Percentiles rank a stretch among this genome's conserved stretches.
Evolutionary conservation across 2,888 invertebrate species (phyloP).

Genomic region (Theodoxus fluviatilis): DNA sequence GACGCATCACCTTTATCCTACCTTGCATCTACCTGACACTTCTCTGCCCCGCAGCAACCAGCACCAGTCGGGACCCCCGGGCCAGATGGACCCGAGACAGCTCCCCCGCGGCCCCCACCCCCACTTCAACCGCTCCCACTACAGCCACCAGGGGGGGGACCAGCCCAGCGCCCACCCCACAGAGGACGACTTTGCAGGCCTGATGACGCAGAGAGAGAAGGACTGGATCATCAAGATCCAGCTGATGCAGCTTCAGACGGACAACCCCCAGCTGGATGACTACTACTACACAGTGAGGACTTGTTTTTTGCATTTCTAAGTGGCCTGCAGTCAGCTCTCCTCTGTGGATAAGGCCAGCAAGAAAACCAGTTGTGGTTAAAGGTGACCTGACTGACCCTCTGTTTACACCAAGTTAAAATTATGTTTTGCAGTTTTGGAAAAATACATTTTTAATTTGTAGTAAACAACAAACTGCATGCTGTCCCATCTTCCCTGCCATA

Average conservation of each 20-base stretch:
- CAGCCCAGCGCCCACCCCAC: slow-evolving; percentile 29
- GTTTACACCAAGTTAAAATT: not conserved
- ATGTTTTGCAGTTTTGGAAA: too few species aligned
- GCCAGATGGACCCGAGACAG: slow-evolving; percentile 31
- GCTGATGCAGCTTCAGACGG: slow-evolving; percentile 88
- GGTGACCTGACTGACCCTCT: not conserved
- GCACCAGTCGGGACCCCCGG: slow-evolving; percentile 23
- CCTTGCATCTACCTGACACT: too few species aligned
- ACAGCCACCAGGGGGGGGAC: slow-evolving; percentile 24
- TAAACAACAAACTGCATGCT: too few species aligned
- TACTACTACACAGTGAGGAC: slow-evolving; percentile 88
- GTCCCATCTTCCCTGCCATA: too few species aligned
- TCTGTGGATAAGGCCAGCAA: too few species aligned
- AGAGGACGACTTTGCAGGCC: slow-evolving; percentile 75
- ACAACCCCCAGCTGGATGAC: slow-evolving; percentile 95
- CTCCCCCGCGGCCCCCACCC: too few species aligned
- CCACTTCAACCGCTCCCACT: too few species aligned
- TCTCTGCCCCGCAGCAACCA: slow-evolving; percentile 24
- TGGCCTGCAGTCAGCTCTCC: too few species aligned
- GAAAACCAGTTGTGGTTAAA: not conserved
- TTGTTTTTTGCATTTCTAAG: not conserved
- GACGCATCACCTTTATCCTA: too few species aligned
- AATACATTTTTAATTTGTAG: too few species aligned
- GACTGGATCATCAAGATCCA: slow-evolving; percentile 97
- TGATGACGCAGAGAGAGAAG: slow-evolving; percentile 93